These are phyloP conservation scores for Oceanodroma leucorhoa DNA, from an alignment of 2,797 vertebrate species.

Conservation along the genomic window DNA sequence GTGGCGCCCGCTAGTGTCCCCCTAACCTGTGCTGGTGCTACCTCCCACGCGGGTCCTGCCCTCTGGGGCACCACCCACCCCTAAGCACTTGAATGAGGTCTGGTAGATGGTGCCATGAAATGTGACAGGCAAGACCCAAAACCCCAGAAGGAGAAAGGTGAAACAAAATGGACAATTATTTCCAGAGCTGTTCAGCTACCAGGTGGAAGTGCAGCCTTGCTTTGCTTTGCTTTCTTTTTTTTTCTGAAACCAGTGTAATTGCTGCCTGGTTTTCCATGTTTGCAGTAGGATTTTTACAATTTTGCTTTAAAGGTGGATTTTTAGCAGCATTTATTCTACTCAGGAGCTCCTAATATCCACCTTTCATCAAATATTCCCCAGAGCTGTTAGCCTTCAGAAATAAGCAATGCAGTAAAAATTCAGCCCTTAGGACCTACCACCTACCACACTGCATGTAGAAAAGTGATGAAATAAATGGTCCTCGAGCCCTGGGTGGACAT, in stretches of 20 bases:
- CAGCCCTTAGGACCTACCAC: not conserved
- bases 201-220: not conserved
- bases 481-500: not conserved
- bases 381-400: not conserved
- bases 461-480: not conserved
- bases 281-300: not conserved
- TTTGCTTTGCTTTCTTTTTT: not conserved
- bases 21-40: not conserved
- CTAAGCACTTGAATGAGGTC: not conserved
- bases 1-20: not conserved
- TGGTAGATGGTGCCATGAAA: not conserved
- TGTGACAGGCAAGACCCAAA: not conserved
- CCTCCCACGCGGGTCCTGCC: fast-evolving
- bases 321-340: not conserved
- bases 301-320: not conserved
- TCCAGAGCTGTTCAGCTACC: not conserved
- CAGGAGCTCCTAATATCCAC: not conserved
- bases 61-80: not conserved
- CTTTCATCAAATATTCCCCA: not conserved
- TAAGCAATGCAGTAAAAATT: not conserved
- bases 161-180: not conserved
- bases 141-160: not conserved
- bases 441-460: not conserved
- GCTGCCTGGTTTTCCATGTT: not conserved
- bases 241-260: not conserved